Evolutionary conservation across 2,888 invertebrate genomes (phyloP).

Genomic region (Theodoxus fluviatilis): DNA sequence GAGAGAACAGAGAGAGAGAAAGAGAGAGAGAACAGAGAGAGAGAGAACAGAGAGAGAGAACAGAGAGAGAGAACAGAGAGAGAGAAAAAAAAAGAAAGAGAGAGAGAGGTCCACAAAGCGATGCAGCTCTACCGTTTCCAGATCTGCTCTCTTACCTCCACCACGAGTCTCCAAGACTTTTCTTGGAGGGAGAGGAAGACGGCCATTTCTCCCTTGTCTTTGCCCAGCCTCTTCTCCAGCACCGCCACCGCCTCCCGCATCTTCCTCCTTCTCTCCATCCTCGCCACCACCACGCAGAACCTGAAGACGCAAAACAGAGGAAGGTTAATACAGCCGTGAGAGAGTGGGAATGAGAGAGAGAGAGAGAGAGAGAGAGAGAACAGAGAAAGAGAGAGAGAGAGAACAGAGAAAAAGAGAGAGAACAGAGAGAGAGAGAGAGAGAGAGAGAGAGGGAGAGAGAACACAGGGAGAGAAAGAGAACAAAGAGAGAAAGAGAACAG

Average conservation of each 20-base stretch:
- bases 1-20: no score
- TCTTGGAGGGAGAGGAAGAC: conserved; percentile 55
- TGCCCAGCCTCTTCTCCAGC: conserved; percentile 43
- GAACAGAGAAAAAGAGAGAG: not conserved
- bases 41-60: no score
- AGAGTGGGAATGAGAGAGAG: not conserved
- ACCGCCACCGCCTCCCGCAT: conserved; percentile 48
- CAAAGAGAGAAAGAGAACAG: not conserved
- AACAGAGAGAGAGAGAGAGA: not conserved
- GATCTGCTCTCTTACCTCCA: no score
- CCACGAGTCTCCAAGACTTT: conserved; percentile 57
- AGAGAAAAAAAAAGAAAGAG: no score
- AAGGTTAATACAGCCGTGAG: not conserved
- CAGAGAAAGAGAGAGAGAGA: not conserved
- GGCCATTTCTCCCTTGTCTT: conserved; percentile 53
- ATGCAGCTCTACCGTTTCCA: no score
- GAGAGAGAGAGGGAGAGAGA: not conserved
- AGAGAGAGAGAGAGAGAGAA: not conserved
- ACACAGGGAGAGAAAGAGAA: not conserved
- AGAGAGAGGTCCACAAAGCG: no score
- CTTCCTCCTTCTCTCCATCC: conserved; percentile 49
- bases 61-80: no score
- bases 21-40: no score
- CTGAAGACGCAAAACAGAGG: conserved; percentile 39
- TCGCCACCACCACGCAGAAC: conserved; percentile 56